Conservation (phyloP, 2,113 vertebrate genomes). For the Pheucticus melanocephalus region DNA sequence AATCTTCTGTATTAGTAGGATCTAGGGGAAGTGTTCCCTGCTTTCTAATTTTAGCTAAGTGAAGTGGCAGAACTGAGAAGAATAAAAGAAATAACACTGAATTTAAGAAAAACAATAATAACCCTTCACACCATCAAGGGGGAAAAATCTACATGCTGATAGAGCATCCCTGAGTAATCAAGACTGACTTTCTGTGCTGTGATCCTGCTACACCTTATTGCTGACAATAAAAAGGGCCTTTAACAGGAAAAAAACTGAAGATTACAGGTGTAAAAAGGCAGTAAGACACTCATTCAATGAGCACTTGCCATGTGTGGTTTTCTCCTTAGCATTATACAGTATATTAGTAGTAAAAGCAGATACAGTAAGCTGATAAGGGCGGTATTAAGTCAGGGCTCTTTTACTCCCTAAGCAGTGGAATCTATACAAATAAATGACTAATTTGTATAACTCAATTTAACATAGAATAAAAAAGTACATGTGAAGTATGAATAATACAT, state of each 20-base stretch:
- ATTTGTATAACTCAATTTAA: neutral
- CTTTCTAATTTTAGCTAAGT: neutral
- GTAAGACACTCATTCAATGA: neutral
- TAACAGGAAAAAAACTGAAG: neutral
- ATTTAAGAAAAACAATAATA: neutral
- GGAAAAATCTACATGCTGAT: neutral
- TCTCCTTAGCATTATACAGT: neutral
- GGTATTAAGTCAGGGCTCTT: neutral
- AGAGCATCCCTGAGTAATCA: neutral
- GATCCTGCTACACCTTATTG: neutral
- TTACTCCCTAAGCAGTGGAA: neutral
- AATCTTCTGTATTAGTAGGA: neutral
- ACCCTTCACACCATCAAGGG: neutral
- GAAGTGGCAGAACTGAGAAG: neutral
- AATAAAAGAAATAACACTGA: neutral
- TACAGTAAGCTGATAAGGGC: neutral
- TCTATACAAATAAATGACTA: neutral
- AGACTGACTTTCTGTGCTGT: neutral
- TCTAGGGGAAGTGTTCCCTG: neutral
- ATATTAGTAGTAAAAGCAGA: neutral
- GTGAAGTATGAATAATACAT: neutral
- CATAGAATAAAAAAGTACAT: neutral
- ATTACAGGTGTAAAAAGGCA: neutral
- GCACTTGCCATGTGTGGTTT: neutral
- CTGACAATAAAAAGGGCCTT: neutral